Conservation (phyloP, 1,140 invertebrate species). For the Pinna nobilis region DNA sequence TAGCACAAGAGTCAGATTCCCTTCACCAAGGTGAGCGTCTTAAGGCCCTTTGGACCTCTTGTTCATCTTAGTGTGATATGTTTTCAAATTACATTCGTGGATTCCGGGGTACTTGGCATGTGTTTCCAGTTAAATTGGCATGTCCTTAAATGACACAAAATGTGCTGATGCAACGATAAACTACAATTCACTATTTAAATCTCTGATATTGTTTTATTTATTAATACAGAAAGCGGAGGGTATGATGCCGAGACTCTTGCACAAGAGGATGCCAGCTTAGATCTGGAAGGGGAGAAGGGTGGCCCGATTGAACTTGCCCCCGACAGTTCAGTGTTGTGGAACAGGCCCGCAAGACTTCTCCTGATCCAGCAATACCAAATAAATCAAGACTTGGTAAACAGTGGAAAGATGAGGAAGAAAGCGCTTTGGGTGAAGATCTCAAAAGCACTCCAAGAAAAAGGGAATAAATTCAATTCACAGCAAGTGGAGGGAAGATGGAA, state of each 20-base stretch:
- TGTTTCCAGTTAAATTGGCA: no score
- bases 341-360: background rate
- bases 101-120: no score
- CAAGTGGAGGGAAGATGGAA: slow-evolving; percentile 36
- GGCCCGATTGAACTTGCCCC: slow-evolving; percentile 2
- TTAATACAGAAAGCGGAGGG: background rate
- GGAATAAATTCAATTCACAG: background rate
- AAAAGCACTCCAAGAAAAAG: background rate
- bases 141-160: no score
- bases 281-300: background rate
- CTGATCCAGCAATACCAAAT: slow-evolving; percentile 3
- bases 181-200: no score
- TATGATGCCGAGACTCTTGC: slow-evolving; percentile 4
- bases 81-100: no score
- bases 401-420: slow-evolving; percentile 18
- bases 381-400: slow-evolving; percentile 2
- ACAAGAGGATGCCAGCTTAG: no score
- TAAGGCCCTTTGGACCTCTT: no score
- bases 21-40: no score
- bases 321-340: slow-evolving; percentile 41
- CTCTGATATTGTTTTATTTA: background rate
- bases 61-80: no score
- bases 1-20: no score
- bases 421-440: slow-evolving; percentile 25
- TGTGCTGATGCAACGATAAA: no score